phyloP scores from a whole-genome alignment of 2,113 vertebrate genomes.

The Sus scrofa region T2T-Sscrofa CM000830.6:45585001-45585500 shows the following conservation, averaged over 20 bases:
- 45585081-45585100: background rate
- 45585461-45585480: slow-evolving; percentile 24
- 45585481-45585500: slow-evolving; percentile 10
- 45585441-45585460: slow-evolving; percentile 52
- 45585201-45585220: background rate
- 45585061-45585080: slow-evolving; percentile 54
- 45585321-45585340: background rate
- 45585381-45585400: slow-evolving; percentile 52
- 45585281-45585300: background rate
- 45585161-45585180: background rate
- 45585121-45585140: background rate
- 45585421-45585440: slow-evolving; percentile 55
- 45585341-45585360: slow-evolving; percentile 50
- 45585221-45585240: background rate
- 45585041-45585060: slow-evolving; percentile 3
- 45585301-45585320: background rate
- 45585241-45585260: background rate
- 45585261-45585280: background rate
- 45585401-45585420: slow-evolving; percentile 1
- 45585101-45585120: slow-evolving; percentile 31
- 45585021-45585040: background rate
- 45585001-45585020: slow-evolving; percentile 16
- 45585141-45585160: background rate
- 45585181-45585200: background rate
- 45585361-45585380: background rate